These are phyloP conservation scores for Tenebrosternarchus preto DNA, from an alignment of 2,113 vertebrate genomes.

Conservation along the genomic window DNA sequence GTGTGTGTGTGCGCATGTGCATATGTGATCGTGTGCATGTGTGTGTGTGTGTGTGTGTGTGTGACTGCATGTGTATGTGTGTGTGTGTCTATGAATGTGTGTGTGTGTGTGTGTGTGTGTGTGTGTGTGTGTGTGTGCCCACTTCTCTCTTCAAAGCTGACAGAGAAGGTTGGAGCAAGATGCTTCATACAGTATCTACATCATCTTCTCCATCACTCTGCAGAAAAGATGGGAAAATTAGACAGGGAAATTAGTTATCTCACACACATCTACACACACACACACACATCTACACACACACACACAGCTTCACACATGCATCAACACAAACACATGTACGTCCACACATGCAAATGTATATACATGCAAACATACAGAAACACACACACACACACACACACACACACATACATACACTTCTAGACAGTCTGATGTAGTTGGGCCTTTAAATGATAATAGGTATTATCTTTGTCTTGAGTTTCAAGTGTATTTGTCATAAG, in stretches of 20 bases:
- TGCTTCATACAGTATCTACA: neutral
- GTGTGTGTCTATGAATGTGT: conserved; percentile 10
- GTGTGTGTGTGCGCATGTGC: conserved; percentile 45
- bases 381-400: neutral
- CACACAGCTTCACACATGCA: no score
- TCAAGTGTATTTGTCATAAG: no score
- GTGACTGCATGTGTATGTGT: conserved; percentile 17
- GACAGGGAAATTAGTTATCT: no score
- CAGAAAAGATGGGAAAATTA: neutral
- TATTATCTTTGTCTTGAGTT: no score
- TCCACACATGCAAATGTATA: no score
- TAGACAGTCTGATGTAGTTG: no score
- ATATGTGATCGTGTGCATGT: conserved; percentile 35
- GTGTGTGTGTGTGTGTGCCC: neutral
- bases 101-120: conserved; percentile 20
- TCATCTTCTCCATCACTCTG: neutral
- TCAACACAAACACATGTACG: no score
- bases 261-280: no score
- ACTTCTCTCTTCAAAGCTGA: neutral
- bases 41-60: neutral
- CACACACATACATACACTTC: no score
- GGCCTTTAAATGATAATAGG: no score
- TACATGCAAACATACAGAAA: no score
- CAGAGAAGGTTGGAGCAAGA: neutral
- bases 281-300: no score